Evolutionary conservation across 1,140 invertebrate genomes (phyloP).

Genomic region (Heliconius himera): DNA sequence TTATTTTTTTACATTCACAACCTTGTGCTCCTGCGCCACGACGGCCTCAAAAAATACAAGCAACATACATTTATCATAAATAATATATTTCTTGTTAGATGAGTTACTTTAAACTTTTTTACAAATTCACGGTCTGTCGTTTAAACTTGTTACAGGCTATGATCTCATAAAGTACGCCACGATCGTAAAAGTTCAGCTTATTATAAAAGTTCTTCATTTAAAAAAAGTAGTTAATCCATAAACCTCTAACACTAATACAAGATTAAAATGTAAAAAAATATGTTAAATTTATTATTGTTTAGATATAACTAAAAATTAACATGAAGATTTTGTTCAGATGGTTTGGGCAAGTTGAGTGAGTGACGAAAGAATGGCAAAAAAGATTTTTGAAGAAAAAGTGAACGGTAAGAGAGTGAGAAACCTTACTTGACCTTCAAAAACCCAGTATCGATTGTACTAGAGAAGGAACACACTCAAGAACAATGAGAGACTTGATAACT

Average conservation of each 20-base stretch:
- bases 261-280: not conserved
- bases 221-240: not conserved
- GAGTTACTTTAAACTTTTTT: not conserved
- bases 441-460: too few species aligned
- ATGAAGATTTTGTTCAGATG: too few species aligned
- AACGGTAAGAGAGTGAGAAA: too few species aligned
- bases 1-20: too few species aligned
- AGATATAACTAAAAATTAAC: not conserved
- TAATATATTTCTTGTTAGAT: not conserved
- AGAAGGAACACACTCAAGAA: too few species aligned
- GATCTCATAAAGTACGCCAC: not conserved
- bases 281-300: not conserved
- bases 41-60: too few species aligned
- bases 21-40: too few species aligned
- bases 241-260: slow-evolving; percentile 1
- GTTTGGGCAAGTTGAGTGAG: too few species aligned
- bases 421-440: too few species aligned
- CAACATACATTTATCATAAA: not conserved
- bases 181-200: slow-evolving; percentile 3
- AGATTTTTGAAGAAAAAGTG: too few species aligned
- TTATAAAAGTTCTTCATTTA: slow-evolving; percentile 11
- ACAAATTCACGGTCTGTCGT: not conserved
- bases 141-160: slow-evolving; percentile 9
- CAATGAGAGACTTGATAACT: too few species aligned
- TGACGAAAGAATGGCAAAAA: too few species aligned